Evolutionary conservation across 2,888 invertebrate species (phyloP).

Genomic region (Sisyra nigra): DNA sequence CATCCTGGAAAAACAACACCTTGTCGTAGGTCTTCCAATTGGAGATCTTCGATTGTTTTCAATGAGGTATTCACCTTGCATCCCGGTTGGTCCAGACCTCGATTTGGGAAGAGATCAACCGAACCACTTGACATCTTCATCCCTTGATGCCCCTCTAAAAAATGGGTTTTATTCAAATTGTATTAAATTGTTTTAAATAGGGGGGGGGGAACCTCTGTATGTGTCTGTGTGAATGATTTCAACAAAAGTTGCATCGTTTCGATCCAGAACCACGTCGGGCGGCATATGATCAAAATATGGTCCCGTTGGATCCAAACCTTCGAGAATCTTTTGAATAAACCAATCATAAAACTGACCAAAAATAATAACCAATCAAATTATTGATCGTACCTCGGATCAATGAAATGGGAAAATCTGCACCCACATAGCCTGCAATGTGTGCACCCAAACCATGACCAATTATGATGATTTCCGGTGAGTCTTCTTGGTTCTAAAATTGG

Average conservation of each 20-base stretch:
- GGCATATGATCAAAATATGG: slow-evolving; percentile 36
- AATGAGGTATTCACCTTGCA: slow-evolving; percentile 20
- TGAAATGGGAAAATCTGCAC: slow-evolving; percentile 19
- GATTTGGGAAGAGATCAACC: slow-evolving; percentile 27
- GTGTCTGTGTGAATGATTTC: slow-evolving; percentile 41
- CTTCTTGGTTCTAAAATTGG: not conserved
- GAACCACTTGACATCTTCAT: slow-evolving; percentile 22
- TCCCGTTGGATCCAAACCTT: slow-evolving; percentile 41
- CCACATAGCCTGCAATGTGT: slow-evolving; percentile 34
- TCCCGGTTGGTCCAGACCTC: slow-evolving; percentile 24
- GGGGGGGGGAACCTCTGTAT: slow-evolving; percentile 15
- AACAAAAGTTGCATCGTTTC: slow-evolving; percentile 35
- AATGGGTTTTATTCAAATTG: not conserved
- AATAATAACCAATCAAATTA: slow-evolving; percentile 10
- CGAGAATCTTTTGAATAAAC: slow-evolving; percentile 8
- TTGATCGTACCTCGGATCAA: slow-evolving; percentile 23
- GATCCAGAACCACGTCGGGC: slow-evolving; percentile 31
- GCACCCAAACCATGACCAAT: slow-evolving; percentile 35
- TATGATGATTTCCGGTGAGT: slow-evolving; percentile 22
- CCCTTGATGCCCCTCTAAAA: slow-evolving; percentile 21
- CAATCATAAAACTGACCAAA: no score
- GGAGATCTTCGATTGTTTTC: slow-evolving; percentile 18
- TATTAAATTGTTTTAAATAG: not conserved
- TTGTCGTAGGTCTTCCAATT: slow-evolving; percentile 18
- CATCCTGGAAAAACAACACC: slow-evolving; percentile 26